Evolutionary conservation across 2,888 invertebrate genomes (phyloP), one percentile per base, ranked within the genome.

Genomic region (Heliconius erato): DNA sequence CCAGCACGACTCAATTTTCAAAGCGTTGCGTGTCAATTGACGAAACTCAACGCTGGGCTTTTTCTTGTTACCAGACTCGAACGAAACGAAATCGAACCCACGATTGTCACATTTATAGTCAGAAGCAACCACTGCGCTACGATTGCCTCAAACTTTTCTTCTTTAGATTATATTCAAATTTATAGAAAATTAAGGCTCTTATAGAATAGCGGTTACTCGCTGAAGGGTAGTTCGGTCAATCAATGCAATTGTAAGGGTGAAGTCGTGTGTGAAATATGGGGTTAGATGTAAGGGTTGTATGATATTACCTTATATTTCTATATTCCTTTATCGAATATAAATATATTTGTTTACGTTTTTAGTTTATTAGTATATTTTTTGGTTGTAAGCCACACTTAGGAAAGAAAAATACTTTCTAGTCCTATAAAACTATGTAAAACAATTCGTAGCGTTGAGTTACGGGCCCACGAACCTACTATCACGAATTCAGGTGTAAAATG

Each of bases 201-300:
- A 63, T 63, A n/a, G 63, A n/a, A 63, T 63, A 63, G n/a, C 63
- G n/a, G n/a, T 63, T 63, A 63, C 59, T 54, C 49, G 19, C 23
- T 63, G 63, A 63, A 63, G 63, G 63, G 63, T 63, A 63, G 63
- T 63, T 63, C 63, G 63, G 63, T 63, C 63, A 63, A 63, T 63
- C 63, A 63, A n/a, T 63, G n/a, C 63, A n/a, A 63, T 63, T 63
- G 63, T 63, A 63, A 63, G 63, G 63, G 63, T 63, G 63, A 63
- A 63, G 12, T 63, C 63, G n/a, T 63, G 63, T 63, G 63, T 63
- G n/a, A 63, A 63, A 63, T 63, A 63, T n/a, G 63, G 63, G 63
- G 63, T 63, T 63, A 63, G 63, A 63, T 63, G 1, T 63, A 63
- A 63, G 63, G 63, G 63, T 63, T 63, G n/a, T 63, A 11, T 12